Percentiles rank a stretch among this genome's conserved stretches.
Conservation (phyloP, 2,888 invertebrate genomes). For the Drosophila monieri region DNA sequence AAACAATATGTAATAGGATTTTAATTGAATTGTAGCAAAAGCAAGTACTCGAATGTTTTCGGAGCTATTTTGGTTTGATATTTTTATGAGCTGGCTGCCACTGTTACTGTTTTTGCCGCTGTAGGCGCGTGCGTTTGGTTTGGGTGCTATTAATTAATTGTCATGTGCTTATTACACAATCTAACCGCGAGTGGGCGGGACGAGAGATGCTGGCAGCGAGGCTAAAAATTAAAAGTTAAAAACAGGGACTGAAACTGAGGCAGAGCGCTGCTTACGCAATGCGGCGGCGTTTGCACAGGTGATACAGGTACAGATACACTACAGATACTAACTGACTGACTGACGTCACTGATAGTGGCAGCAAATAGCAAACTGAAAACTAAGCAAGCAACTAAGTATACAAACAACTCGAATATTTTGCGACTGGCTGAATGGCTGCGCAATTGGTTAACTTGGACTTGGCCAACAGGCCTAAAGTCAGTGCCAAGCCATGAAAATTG, state of each 20-base stretch:
- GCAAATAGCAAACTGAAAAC: slow-evolving; percentile 10
- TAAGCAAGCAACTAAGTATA: slow-evolving; percentile 41
- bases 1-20: slow-evolving; percentile 64
- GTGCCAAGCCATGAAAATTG: slow-evolving; percentile 79
- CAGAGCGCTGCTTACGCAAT: slow-evolving; percentile 70
- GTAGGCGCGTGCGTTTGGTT: slow-evolving; percentile 55
- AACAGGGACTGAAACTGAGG: slow-evolving; percentile 25
- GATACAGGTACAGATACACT: slow-evolving; percentile 33
- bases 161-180: slow-evolving; percentile 73
- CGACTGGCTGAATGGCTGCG: slow-evolving; percentile 29
- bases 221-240: slow-evolving; percentile 2
- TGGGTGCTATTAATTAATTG: slow-evolving; percentile 69
- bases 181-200: slow-evolving; percentile 36
- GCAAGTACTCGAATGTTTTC: slow-evolving; percentile 28
- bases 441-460: slow-evolving; percentile 72
- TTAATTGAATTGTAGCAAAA: slow-evolving; percentile 78
- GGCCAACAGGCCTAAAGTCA: slow-evolving; percentile 79
- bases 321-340: slow-evolving; percentile 35
- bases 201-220: slow-evolving; percentile 25
- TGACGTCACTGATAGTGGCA: slow-evolving; percentile 68
- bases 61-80: slow-evolving; percentile 29
- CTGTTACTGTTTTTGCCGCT: slow-evolving; percentile 11
- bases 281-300: slow-evolving; percentile 36
- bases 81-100: slow-evolving; percentile 7
- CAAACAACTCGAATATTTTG: slow-evolving; percentile 18